These are phyloP conservation scores for Artibeus lituratus DNA, from an alignment of 2,797 vertebrate genomes.

Conservation along the genomic window DNA sequence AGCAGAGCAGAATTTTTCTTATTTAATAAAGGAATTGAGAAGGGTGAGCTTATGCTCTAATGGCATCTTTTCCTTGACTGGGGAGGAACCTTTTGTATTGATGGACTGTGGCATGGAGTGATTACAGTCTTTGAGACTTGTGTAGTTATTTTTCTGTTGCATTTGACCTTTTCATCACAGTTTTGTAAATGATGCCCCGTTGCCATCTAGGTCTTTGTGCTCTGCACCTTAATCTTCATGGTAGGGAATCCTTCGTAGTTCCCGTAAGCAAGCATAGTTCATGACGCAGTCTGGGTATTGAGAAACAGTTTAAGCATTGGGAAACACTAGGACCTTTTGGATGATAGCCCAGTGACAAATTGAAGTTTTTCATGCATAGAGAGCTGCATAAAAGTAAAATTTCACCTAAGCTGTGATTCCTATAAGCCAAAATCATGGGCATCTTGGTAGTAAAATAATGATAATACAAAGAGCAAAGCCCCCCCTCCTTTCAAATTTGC, in stretches of 20 bases:
- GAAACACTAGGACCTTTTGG: not conserved
- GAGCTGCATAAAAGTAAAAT: not conserved
- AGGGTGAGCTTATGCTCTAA: not conserved
- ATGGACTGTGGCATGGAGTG: not conserved
- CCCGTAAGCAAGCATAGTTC: not conserved
- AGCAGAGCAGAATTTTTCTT: not conserved
- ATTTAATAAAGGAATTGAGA: not conserved
- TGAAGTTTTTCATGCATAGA: not conserved
- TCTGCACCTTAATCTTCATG: not conserved
- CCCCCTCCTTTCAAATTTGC: not conserved
- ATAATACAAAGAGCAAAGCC: not conserved
- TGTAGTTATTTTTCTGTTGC: not conserved
- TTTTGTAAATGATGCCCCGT: not conserved
- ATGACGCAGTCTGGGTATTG: not conserved
- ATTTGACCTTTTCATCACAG: not conserved
- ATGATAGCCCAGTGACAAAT: not conserved
- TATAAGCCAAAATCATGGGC: not conserved
- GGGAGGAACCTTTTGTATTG: not conserved
- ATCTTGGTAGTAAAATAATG: not conserved
- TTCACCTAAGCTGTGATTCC: not conserved
- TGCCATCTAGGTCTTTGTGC: not conserved
- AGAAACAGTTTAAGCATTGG: not conserved
- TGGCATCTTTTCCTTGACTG: not conserved
- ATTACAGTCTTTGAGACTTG: not conserved
- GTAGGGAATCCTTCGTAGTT: not conserved